Conservation (phyloP, 2,797 vertebrate species). For the Tangara arthus region DNA sequence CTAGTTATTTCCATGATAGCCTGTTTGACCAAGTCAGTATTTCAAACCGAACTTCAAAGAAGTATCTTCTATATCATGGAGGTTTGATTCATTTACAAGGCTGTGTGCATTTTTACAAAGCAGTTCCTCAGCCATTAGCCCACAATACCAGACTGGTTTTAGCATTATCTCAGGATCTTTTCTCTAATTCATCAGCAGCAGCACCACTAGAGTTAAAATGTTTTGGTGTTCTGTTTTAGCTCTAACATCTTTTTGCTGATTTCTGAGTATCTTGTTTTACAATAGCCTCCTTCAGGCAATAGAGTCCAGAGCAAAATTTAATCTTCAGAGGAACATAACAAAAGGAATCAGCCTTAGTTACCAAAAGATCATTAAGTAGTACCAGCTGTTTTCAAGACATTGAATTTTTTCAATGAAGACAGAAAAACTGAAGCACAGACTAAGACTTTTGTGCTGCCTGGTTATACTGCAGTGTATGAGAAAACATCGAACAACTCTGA, state of each 20-base stretch:
- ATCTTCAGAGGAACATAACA: slow-evolving; percentile 42
- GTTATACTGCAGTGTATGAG: not conserved
- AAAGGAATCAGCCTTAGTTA: slow-evolving; percentile 46
- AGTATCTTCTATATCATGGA: not conserved
- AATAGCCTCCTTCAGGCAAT: slow-evolving; percentile 48
- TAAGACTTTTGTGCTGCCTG: not conserved
- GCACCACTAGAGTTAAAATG: slow-evolving; percentile 6
- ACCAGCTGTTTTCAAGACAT: slow-evolving; percentile 39
- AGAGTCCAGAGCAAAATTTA: slow-evolving; percentile 32
- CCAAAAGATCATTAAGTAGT: slow-evolving; percentile 52
- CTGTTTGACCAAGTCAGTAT: not conserved
- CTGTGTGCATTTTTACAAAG: not conserved
- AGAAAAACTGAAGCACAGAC: slow-evolving; percentile 5
- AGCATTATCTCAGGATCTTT: not conserved
- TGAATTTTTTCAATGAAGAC: slow-evolving; percentile 8
- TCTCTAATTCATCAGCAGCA: not conserved
- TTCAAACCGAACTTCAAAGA: not conserved
- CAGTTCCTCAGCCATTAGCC: not conserved
- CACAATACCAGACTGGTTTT: not conserved
- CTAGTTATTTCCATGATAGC: not conserved
- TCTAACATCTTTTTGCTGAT: slow-evolving; percentile 32
- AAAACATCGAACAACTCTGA: not conserved
- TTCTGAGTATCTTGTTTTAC: slow-evolving; percentile 43
- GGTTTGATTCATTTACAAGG: not conserved
- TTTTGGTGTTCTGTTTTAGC: not conserved